Evolutionary conservation across 2,113 vertebrate species (phyloP).

Genomic region (Mobula birostris): DNA sequence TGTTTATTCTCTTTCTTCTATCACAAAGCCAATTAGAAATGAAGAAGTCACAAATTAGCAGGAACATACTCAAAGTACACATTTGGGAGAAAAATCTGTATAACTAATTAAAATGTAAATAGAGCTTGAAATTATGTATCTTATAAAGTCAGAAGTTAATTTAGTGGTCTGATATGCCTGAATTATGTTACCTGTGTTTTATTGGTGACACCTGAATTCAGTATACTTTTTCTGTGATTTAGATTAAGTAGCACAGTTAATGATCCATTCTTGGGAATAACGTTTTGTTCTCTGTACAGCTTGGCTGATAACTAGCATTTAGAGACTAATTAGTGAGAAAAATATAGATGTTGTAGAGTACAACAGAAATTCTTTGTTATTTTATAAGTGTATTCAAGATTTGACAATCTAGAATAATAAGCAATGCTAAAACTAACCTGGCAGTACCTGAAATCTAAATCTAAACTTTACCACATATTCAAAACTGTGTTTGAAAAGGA

Average conservation of each 20-base stretch:
- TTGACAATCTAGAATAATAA: background rate
- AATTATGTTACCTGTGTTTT: background rate
- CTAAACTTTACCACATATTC: background rate
- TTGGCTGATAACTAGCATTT: background rate
- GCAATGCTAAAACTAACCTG: background rate
- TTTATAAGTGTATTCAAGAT: background rate
- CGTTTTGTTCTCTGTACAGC: background rate
- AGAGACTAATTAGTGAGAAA: background rate
- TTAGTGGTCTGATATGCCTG: background rate
- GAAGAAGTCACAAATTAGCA: background rate
- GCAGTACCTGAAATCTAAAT: background rate
- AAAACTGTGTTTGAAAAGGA: background rate
- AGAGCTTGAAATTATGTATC: background rate
- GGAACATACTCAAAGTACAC: background rate
- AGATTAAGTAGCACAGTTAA: background rate
- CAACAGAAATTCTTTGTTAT: background rate
- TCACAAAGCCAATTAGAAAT: background rate
- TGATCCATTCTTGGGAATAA: background rate
- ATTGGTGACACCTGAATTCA: background rate
- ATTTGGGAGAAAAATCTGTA: background rate
- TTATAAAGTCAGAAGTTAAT: background rate
- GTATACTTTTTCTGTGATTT: background rate
- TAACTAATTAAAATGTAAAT: background rate
- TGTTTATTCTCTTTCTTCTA: no score
- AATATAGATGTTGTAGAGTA: background rate